phyloP scores from a whole-genome alignment of 2,113 vertebrate species.

The Speoplatyrhinus poulsoni region DNA sequence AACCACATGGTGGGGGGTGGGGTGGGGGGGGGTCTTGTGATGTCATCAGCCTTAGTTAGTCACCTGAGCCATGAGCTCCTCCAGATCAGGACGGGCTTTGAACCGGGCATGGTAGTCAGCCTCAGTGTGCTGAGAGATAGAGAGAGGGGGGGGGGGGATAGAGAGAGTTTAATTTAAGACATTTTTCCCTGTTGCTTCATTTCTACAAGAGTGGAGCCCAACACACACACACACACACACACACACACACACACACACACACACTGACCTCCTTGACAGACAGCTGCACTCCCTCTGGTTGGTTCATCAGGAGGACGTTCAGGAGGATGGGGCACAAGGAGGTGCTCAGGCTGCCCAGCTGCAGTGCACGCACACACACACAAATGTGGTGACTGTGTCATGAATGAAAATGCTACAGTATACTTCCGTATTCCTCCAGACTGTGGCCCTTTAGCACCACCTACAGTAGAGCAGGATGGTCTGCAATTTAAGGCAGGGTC shows the following conservation, averaged over 20 bases:
- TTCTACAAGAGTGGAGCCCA: background rate
- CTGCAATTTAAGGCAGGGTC: too few relatives aligned
- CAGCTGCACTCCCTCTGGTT: conserved; percentile 89
- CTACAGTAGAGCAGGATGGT: too few relatives aligned
- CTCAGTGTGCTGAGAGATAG: conserved; percentile 80
- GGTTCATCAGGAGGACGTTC: conserved; percentile 85
- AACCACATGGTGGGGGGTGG: too few relatives aligned
- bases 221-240: conserved; percentile 3
- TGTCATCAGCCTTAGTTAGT: background rate
- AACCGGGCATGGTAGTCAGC: conserved; percentile 82
- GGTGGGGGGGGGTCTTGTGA: too few relatives aligned
- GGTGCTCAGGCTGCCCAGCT: conserved; percentile 80
- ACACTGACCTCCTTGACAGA: conserved; percentile 81
- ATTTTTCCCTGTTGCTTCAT: too few relatives aligned
- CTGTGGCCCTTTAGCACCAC: too few relatives aligned
- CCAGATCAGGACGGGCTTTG: conserved; percentile 88
- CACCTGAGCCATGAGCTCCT: conserved; percentile 83
- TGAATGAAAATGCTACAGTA: background rate
- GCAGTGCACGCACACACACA: conserved; percentile 15
- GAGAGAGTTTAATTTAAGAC: background rate
- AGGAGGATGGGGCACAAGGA: conserved; percentile 81
- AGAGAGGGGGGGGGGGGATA: background rate
- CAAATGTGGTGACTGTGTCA: too few relatives aligned
- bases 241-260: background rate
- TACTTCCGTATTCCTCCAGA: too few relatives aligned